Evolutionary conservation across 2,888 invertebrate genomes (phyloP), one percentile per base, ranked within the genome.

Genomic region (Euclidia mi): DNA sequence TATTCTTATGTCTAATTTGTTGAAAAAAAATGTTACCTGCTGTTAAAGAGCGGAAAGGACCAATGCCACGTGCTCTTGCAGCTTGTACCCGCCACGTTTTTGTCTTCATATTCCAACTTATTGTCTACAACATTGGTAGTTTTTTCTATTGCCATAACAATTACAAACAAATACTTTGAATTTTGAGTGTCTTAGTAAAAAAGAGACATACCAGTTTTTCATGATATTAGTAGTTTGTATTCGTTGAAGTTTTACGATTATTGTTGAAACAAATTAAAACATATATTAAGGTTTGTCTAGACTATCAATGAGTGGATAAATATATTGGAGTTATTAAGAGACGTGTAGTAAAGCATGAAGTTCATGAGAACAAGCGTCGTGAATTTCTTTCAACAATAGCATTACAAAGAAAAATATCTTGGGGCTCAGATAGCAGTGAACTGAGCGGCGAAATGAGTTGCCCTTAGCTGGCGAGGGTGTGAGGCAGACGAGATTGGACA

Each of bases 341-440:
- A 66, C 34, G 50, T 52, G 46, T 42, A 56, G 56, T 59, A 63
- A 56, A 70, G 62, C 58, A 66, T 61, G 56, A 67, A 65, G 59
- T 75, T 73, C 66, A 71, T 71, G 72, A 66, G 69, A 79, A 77
- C 76, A 74, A 66, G 65, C 78, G 78, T 77, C 76, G 81, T 73
- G 81, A 84, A 87, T 88, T 87, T 81, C 84, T 85, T 86, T 83
- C 84, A 86, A 90, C 91, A 91, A 90, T 87, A 86, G 87, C 81
- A 90, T 91, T 91, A 91, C 88, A 89, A 89, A 91, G 91, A 91
- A 93, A 92, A 92, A 92, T 92, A 91, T 90, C 89, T 91, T 82
- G 78, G 81, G 88, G 87, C 88, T 87, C 80, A 91, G 92, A 93
- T 93, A 92, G 90, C 74, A 81, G 70, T 71, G 77, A 89, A 89